Evolutionary conservation across 2,113 vertebrate genomes (phyloP).

Genomic region (Ophthalmolycus amberensis): DNA sequence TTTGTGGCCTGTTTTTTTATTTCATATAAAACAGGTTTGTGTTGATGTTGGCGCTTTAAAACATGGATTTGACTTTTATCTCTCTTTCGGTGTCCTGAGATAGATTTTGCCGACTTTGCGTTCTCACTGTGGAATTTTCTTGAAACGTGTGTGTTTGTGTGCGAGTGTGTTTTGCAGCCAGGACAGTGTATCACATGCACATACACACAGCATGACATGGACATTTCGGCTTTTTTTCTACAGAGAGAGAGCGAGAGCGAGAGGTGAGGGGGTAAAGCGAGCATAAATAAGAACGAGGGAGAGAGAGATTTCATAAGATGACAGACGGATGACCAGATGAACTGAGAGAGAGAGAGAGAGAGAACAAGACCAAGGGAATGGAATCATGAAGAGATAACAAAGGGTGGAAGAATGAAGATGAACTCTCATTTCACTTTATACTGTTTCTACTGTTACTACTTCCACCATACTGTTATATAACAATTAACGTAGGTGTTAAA

Average conservation of each 20-base stretch:
- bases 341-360: slow-evolving; percentile 27
- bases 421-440: not conserved
- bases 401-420: not conserved
- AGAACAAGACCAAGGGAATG: not conserved
- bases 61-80: not conserved
- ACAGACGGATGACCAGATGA: slow-evolving; percentile 66
- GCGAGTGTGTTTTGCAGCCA: slow-evolving; percentile 19
- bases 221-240: slow-evolving; percentile 61
- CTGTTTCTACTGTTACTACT: not conserved
- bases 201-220: slow-evolving; percentile 44
- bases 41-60: slow-evolving; percentile 16
- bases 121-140: slow-evolving; percentile 46
- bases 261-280: slow-evolving; percentile 27
- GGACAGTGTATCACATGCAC: slow-evolving; percentile 10
- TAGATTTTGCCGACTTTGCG: slow-evolving; percentile 45
- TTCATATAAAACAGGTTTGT: not conserved
- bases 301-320: slow-evolving; percentile 51
- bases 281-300: not conserved
- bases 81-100: slow-evolving; percentile 17
- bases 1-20: not conserved
- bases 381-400: not conserved
- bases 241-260: slow-evolving; percentile 31
- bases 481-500: not conserved
- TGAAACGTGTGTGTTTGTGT: slow-evolving; percentile 23
- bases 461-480: not conserved